phyloP scores from a whole-genome alignment of 2,113 vertebrate genomes.

The Python bivittatus region DNA sequence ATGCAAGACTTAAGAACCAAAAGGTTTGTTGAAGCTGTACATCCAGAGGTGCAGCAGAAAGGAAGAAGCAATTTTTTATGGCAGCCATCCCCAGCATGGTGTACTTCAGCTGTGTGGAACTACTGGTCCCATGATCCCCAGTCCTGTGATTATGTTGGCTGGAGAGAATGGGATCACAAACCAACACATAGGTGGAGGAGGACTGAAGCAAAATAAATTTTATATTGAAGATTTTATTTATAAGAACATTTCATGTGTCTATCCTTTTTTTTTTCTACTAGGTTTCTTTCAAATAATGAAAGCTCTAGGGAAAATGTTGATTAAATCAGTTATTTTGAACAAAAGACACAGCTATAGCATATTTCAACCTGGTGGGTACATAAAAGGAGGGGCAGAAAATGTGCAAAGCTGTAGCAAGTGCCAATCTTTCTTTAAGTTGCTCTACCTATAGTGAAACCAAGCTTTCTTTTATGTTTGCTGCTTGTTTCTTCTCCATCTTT shows the following conservation, averaged over 20 bases:
- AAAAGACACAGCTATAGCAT: not conserved
- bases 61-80: not conserved
- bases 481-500: not conserved
- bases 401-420: not conserved
- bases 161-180: not conserved
- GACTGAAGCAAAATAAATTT: not conserved
- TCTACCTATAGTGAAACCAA: not conserved
- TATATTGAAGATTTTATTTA: not conserved
- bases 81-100: not conserved
- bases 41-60: conserved; percentile 19
- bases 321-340: not conserved
- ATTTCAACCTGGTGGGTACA: not conserved
- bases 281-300: not conserved
- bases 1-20: conserved; percentile 34
- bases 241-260: not conserved
- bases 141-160: not conserved
- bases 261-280: not conserved
- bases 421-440: not conserved
- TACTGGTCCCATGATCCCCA: too few relatives aligned
- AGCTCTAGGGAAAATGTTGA: not conserved
- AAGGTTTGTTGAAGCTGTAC: conserved; percentile 36
- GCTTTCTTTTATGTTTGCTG: not conserved
- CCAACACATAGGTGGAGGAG: not conserved
- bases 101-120: not conserved
- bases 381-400: not conserved